Base-by-base conservation (phyloP, 2,888 invertebrate genomes). In the Synergus laeviventris region DNA sequence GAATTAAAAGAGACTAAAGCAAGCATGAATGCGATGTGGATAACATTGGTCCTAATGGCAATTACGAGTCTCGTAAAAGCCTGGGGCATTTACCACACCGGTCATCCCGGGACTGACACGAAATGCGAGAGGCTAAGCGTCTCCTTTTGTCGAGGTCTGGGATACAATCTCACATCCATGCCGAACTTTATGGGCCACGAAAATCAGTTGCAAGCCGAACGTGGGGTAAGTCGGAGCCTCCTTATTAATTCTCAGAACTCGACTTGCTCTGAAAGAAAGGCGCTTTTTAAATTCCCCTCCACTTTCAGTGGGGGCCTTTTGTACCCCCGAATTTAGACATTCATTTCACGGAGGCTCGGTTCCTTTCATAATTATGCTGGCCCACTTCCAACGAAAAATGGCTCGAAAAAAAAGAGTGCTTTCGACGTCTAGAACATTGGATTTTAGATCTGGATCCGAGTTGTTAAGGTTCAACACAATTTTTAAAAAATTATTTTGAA, bases 151-250 rank as follows among this genome's bases (percentile, higher is more conserved):
- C 94, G 94, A 89, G 95, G 96, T 86, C 92, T 97, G 89, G 94
- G 96, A 84, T 97, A 97, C 92, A 97, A 97, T 91, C 94, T 95
- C 92, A 97, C 97, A 38, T 94, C 94, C 45, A 95, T 97, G 95
- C 97, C 97, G 74, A 97, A 97, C 92, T 93, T 96, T 80, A 94
- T 97, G 91, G 96, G 96, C 1, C 96, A 97, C 89, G 93, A 93
- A 80, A 95, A 94, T 88, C 97, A 97, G 91, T 93, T 94, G 85
- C 95, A 96, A 88, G 97, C 97, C 75, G 95, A 95, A 87, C 93
- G 94, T 87, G 94, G 94, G 93, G 96, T 97, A 92, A 94, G 92
- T 81, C 80, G 24, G 38, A 39, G 21, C 45, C 45, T 70, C 49
- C 45, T 70, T 64, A 70, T 76, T 31, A 70, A 70, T 70, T 70